phyloP scores from a whole-genome alignment of 1,140 invertebrate genomes.

The Mercenaria mercenaria region DNA sequence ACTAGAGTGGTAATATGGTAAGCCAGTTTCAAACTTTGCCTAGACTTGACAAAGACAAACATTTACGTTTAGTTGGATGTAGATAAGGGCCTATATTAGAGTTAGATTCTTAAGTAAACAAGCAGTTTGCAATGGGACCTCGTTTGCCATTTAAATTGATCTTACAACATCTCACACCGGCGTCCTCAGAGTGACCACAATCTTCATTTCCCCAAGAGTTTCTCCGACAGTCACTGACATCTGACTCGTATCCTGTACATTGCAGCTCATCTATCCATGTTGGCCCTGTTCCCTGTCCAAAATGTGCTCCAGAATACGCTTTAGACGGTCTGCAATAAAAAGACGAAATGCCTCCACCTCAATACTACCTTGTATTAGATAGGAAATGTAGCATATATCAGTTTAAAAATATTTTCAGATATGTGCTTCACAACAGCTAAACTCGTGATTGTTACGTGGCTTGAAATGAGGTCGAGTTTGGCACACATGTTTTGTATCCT shows the following conservation, averaged over 20 bases:
- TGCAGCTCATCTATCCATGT: slow-evolving; percentile 20
- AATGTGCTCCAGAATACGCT: neutral
- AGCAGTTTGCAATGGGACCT: too few species aligned
- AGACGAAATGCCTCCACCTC: neutral
- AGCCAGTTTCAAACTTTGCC: too few species aligned
- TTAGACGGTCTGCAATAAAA: neutral
- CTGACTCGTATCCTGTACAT: slow-evolving; percentile 34
- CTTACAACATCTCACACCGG: slow-evolving; percentile 47
- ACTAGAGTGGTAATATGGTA: too few species aligned
- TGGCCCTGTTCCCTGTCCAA: slow-evolving; percentile 50
- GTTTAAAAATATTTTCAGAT: neutral
- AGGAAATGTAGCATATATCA: neutral
- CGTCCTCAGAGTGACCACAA: slow-evolving; percentile 42
- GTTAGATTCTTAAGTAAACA: too few species aligned
- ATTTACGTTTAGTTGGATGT: too few species aligned
- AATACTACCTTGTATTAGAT: too few species aligned
- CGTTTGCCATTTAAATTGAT: too few species aligned
- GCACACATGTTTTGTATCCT: too few species aligned
- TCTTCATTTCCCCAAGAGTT: slow-evolving; percentile 14
- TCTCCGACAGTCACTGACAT: neutral
- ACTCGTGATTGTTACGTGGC: neutral
- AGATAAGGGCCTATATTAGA: too few species aligned
- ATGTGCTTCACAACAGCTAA: neutral
- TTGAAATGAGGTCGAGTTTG: neutral
- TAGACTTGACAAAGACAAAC: too few species aligned